These are phyloP conservation scores for Sarcophaga bullata DNA, from an alignment of 1,140 invertebrate genomes.

Conservation along the genomic window DNA sequence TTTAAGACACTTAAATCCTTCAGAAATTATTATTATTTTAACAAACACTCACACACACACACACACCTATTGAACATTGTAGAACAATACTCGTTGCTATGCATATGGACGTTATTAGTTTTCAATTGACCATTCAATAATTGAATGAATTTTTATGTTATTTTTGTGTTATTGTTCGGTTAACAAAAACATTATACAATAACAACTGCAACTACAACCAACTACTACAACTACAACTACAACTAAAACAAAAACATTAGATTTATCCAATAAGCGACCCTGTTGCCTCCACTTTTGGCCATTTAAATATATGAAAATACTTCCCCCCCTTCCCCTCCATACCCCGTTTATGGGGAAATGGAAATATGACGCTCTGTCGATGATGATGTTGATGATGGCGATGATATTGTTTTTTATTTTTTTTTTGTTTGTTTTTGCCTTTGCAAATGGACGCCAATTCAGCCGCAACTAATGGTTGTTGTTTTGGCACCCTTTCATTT, in stretches of 20 bases:
- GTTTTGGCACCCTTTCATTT: slow-evolving; percentile 34
- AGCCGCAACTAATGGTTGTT: slow-evolving; percentile 60
- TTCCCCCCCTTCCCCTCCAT: not conserved
- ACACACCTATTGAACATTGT: not conserved
- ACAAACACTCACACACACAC: not conserved
- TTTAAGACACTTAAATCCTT: not conserved
- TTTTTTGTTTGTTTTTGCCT: not conserved
- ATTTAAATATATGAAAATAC: slow-evolving; percentile 18
- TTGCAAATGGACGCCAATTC: slow-evolving; percentile 55
- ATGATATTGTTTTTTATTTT: not conserved
- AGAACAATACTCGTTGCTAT: not conserved
- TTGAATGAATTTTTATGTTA: slow-evolving; percentile 13
- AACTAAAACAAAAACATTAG: not conserved
- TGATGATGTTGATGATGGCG: not conserved
- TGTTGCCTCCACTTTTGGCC: not conserved
- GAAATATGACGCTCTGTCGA: no score
- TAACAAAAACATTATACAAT: not conserved
- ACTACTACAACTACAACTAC: no score
- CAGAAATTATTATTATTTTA: not conserved
- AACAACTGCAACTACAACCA: not conserved
- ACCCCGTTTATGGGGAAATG: not conserved
- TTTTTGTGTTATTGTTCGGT: not conserved
- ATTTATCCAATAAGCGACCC: not conserved
- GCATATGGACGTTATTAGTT: slow-evolving; percentile 59
- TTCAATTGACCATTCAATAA: slow-evolving; percentile 56